phyloP scores from a whole-genome alignment of 2,113 vertebrate genomes.

The Talpa occidentalis region DNA sequence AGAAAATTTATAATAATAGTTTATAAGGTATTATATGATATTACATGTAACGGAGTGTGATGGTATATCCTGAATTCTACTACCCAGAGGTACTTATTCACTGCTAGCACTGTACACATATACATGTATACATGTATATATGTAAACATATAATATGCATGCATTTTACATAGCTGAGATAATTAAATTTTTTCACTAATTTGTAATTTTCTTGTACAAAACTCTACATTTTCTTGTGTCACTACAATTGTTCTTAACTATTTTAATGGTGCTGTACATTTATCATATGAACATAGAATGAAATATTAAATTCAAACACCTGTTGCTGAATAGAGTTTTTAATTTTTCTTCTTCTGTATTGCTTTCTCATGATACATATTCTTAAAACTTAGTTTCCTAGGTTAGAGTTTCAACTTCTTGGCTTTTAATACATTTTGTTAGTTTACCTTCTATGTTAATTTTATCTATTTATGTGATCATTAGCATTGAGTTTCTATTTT shows the following conservation, averaged over 20 bases:
- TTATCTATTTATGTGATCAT: neutral
- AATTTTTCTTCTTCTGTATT: neutral
- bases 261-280: neutral
- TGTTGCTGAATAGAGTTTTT: neutral
- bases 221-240: neutral
- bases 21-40: neutral
- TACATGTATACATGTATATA: neutral
- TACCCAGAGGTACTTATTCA: neutral
- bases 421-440: neutral
- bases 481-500: neutral
- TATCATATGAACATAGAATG: neutral
- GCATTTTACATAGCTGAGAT: neutral
- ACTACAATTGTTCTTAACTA: slow-evolving; percentile 35
- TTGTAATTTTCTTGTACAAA: too few species aligned
- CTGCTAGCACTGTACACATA: too few species aligned
- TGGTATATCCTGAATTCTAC: neutral
- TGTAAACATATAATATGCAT: neutral
- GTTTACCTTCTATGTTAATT: neutral
- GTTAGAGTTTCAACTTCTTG: neutral
- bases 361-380: neutral
- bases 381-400: neutral
- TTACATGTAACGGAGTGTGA: neutral
- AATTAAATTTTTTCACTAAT: slow-evolving; percentile 21
- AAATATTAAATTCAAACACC: neutral
- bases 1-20: slow-evolving; percentile 1